Conservation (phyloP, 2,113 vertebrate genomes). For the Sus scrofa region T2T-Sscrofa CM000818.6:133715001-133715500, state of each 20-base stretch:
- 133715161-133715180: too few relatives aligned
- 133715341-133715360: rapidly evolving
- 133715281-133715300: rapidly evolving
- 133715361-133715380: rapidly evolving
- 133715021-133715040: too few relatives aligned
- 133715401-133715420: not conserved
- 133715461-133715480: not conserved
- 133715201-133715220: too few relatives aligned
- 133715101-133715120: too few relatives aligned
- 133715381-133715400: not conserved
- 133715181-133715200: too few relatives aligned
- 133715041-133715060: too few relatives aligned
- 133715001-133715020: too few relatives aligned
- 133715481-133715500: not conserved
- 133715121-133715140: too few relatives aligned
- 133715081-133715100: too few relatives aligned
- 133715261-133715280: rapidly evolving
- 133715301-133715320: rapidly evolving
- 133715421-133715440: not conserved
- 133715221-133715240: too few relatives aligned
- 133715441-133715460: not conserved
- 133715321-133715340: rapidly evolving
- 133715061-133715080: too few relatives aligned
- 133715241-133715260: not conserved
- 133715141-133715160: too few relatives aligned